Base-by-base conservation (phyloP, 2,888 invertebrate genomes). In the Tipula confusa region DNA sequence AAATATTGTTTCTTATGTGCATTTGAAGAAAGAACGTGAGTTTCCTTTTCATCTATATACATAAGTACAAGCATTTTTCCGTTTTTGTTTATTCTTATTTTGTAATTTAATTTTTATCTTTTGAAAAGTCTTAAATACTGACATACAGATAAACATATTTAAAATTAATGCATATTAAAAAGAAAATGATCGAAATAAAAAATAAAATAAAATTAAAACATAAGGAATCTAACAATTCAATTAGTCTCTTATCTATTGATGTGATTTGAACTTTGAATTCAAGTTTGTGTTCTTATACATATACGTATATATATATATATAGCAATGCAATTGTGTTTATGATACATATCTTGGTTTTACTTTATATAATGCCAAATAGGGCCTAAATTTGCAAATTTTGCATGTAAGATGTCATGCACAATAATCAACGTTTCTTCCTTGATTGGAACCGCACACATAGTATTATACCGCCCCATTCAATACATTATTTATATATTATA, bases 201-300 rank as follows among this genome's bases (percentile, higher is more conserved):
- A 80, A 80, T 31, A 43, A 43, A 43, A 43, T 29, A 33, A 33
- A 82, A 82, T 82, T 82, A 82, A 64, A 82, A 82, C 33, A 82
- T 18, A 82, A 31, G 24, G 15, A 33, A 82, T 82, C 82, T 82
- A 29, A 82, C 82, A 82, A 82, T 82, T 82, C 82, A 82, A 82
- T 82, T 82, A 82, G 82, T 29, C 82, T 82, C 82, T 82, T 82
- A 82, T 82, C 82, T 82, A 82, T 33, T 36, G 36, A 82, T 82
- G 29, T 24, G 82, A 80, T 80, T 80, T 80, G 80, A 80, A 80
- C 80, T 80, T 80, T 80, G 80, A 29, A 80, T 80, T 80, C 79
- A 9, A 80, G 80, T 80, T 80, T 80, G n/a, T 80, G 11, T 64
- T 64, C 18, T 64, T 64, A 64, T 38, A 38, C 1, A 3, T 33